A percentile compares a stretch with the other conserved stretches of the same genome.
These are phyloP conservation scores for Phyllopteryx taeniolatus DNA, from an alignment of 2,113 vertebrate genomes.

Conservation along the genomic window DNA sequence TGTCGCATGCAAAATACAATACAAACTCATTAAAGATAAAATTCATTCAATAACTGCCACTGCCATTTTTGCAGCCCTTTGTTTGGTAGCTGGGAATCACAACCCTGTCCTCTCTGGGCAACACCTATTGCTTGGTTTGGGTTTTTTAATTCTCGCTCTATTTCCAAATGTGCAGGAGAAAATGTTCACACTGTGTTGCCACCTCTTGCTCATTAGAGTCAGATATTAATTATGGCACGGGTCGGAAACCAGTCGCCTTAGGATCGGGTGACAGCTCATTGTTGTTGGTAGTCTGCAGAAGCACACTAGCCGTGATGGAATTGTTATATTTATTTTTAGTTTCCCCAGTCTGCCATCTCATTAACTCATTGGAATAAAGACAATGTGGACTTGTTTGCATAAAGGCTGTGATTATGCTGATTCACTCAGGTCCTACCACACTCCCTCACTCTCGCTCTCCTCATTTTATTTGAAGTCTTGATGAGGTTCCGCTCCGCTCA, in stretches of 20 bases:
- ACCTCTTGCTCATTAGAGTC: conserved; percentile 60
- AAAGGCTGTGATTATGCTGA: conserved; percentile 71
- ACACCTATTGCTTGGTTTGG: background rate
- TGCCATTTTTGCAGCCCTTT: background rate
- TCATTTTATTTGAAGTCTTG: conserved; percentile 59
- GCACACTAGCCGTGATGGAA: conserved; percentile 65
- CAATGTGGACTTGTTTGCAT: conserved; percentile 67
- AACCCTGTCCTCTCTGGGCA: background rate
- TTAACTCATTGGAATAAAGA: conserved; percentile 75
- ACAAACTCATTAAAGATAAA: background rate
- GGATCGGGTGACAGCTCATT: conserved; percentile 70
- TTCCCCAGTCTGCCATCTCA: conserved; percentile 65
- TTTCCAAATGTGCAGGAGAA: conserved; percentile 28
- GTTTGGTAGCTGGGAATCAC: background rate
- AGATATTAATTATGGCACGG: conserved; percentile 56
- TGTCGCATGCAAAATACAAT: background rate
- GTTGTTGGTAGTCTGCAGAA: conserved; percentile 55
- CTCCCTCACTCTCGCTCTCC: conserved; percentile 23
- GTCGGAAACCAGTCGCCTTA: conserved; percentile 57
- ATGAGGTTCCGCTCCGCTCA: conserved; percentile 57
- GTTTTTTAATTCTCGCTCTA: background rate
- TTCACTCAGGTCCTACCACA: conserved; percentile 46
- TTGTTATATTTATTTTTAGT: conserved; percentile 23
- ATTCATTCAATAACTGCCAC: background rate
- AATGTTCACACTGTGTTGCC: conserved; percentile 25